phyloP scores from a whole-genome alignment of 2,888 invertebrate genomes.

The Drosophila mulleri region DNA sequence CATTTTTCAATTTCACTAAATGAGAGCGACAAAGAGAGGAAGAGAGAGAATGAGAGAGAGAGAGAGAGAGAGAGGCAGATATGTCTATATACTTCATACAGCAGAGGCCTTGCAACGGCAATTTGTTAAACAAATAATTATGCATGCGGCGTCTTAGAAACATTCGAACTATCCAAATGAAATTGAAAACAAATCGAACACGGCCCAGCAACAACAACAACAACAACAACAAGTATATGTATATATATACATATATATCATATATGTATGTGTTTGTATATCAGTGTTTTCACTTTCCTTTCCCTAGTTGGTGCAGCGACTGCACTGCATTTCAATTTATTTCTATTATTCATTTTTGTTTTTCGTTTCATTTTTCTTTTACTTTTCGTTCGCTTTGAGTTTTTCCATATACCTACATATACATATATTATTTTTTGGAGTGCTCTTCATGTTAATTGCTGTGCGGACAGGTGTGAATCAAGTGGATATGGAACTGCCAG shows the following conservation, averaged over 20 bases:
- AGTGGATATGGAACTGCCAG: constrained; percentile 48
- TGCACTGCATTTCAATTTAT: constrained; percentile 73
- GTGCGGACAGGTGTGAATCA: constrained; percentile 39
- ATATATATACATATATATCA: background rate
- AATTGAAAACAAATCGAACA: constrained; percentile 74
- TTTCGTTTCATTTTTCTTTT: constrained; percentile 25
- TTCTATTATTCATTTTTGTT: constrained; percentile 16
- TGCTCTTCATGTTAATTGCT: constrained; percentile 70
- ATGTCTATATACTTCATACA: constrained; percentile 1
- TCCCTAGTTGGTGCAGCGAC: constrained; percentile 63
- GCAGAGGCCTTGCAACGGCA: constrained; percentile 58
- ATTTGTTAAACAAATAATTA: constrained; percentile 63
- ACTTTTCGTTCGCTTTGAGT: background rate
- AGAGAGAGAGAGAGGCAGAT: background rate
- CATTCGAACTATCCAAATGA: constrained; percentile 56
- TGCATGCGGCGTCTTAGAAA: constrained; percentile 77
- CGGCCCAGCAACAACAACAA: constrained; percentile 9
- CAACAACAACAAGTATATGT: no score
- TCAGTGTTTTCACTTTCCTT: constrained; percentile 73
- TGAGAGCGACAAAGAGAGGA: background rate
- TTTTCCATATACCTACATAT: constrained; percentile 1
- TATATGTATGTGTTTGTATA: background rate
- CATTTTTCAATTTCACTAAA: constrained; percentile 76
- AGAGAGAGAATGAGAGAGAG: background rate
- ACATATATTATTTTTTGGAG: constrained; percentile 47